phyloP scores from a whole-genome alignment of 2,113 vertebrate species.

The Zapornia atra region DNA sequence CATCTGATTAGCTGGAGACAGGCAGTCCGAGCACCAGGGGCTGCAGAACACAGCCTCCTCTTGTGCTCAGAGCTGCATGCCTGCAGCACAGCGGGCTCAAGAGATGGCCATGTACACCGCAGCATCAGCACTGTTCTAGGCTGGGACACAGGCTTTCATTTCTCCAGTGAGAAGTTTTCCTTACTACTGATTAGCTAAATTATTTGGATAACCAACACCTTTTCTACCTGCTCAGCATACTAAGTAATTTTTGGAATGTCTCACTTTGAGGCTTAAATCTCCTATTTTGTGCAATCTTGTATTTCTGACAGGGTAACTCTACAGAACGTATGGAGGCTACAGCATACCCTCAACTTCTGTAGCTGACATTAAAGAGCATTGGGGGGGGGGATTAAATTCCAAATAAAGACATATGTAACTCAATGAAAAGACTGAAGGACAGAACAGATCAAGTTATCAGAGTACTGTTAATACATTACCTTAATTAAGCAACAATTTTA shows the following conservation, averaged over 20 bases:
- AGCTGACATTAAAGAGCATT: background rate
- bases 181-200: background rate
- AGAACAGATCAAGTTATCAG: background rate
- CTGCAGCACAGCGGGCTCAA: accelerated
- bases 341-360: background rate
- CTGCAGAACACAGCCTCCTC: background rate
- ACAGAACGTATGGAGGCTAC: background rate
- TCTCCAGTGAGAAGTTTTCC: background rate
- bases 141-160: background rate
- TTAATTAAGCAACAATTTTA: background rate
- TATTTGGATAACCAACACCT: background rate
- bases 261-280: background rate
- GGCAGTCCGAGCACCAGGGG: background rate
- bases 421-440: background rate
- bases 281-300: background rate
- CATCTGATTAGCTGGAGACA: background rate
- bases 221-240: background rate
- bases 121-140: accelerated
- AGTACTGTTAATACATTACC: background rate
- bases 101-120: background rate
- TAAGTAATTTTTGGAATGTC: background rate
- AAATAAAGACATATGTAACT: background rate
- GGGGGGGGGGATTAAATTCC: background rate
- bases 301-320: background rate
- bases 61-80: background rate